Conservation (phyloP, 1,140 invertebrate species). For the Aphaenogaster ashmeadi region DNA sequence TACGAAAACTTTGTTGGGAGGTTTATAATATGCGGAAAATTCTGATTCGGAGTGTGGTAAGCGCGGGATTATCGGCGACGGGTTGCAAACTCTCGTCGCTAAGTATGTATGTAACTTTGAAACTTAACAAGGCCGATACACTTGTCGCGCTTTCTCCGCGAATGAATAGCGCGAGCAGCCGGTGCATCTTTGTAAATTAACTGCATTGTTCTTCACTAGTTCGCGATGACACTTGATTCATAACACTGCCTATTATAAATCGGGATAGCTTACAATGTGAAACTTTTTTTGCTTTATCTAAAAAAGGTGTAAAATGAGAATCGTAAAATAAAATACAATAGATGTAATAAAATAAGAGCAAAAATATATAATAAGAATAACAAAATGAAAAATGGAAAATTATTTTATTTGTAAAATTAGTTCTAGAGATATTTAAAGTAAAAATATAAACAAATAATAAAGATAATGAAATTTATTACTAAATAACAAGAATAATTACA, state of each 20-base stretch:
- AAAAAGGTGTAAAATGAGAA: background rate
- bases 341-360: background rate
- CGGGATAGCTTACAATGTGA: background rate
- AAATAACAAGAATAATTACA: background rate
- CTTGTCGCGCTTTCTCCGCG: constrained; percentile 65
- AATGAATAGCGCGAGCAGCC: constrained; percentile 62
- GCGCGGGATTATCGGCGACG: constrained; percentile 61
- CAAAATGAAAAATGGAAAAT: background rate
- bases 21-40: constrained; percentile 64
- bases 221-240: constrained; percentile 20
- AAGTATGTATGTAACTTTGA: constrained; percentile 71
- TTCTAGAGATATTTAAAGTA: background rate
- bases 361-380: background rate
- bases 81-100: constrained; percentile 55
- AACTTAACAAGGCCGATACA: constrained; percentile 74
- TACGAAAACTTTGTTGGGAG: background rate
- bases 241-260: constrained; percentile 7
- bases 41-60: constrained; percentile 71
- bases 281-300: background rate
- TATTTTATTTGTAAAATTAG: background rate
- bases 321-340: background rate
- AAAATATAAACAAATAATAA: background rate
- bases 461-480: background rate
- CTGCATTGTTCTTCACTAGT: constrained; percentile 62
- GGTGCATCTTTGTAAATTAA: constrained; percentile 65